Evolutionary conservation across 2,113 vertebrate genomes (phyloP).

Genomic region (Alethe castanea): DNA sequence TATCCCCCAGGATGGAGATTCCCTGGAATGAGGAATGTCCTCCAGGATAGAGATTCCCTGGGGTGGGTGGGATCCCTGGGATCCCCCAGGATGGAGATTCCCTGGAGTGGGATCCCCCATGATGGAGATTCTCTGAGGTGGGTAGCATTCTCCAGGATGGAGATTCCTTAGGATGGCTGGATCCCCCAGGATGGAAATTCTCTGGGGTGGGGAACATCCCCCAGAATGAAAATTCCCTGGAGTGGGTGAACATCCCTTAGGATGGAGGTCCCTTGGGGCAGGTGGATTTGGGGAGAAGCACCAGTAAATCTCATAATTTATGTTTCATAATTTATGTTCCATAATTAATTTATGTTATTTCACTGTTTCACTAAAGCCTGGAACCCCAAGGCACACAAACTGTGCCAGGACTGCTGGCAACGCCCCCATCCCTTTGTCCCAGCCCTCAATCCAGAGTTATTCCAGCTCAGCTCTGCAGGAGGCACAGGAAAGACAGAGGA

Average conservation of each 20-base stretch:
- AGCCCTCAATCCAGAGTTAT: background rate
- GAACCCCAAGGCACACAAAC: background rate
- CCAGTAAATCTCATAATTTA: background rate
- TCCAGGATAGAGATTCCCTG: background rate
- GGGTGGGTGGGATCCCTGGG: accelerated
- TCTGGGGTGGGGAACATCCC: accelerated
- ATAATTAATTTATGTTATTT: too few species aligned
- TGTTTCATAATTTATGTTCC: too few species aligned
- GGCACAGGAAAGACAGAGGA: background rate
- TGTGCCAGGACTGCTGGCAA: accelerated
- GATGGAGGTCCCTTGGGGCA: background rate
- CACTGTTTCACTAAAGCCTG: accelerated
- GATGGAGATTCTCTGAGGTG: background rate
- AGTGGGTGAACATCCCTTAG: accelerated
- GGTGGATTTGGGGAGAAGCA: background rate
- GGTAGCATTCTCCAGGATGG: too few species aligned
- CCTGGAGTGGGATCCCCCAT: too few species aligned
- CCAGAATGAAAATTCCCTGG: background rate
- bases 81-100: background rate
- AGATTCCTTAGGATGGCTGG: too few species aligned
- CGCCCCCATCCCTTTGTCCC: background rate
- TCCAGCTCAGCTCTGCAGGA: background rate
- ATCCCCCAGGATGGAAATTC: background rate
- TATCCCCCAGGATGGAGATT: too few species aligned
- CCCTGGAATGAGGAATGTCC: too few species aligned